Base-by-base conservation (phyloP, 2,797 vertebrate genomes). In the Channa striata region DNA sequence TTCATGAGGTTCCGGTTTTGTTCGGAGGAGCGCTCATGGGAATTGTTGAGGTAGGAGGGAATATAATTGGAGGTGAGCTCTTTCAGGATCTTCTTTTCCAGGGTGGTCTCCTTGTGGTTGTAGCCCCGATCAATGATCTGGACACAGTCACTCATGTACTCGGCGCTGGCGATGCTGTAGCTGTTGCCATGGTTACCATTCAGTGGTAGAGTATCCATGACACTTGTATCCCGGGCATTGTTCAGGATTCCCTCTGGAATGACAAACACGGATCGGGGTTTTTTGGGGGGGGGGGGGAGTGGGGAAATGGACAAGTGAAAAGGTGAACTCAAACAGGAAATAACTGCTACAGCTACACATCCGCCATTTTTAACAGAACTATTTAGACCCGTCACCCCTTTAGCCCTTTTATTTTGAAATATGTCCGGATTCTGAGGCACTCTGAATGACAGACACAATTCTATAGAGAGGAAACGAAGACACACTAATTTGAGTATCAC, bases 191-290 rank as follows among this genome's bases (percentile, higher is more conserved):
- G 98, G 97, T 97, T 99, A 99, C 98, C 98, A 99, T 99, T 99
- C 97, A 99, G 98, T 97, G 97, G 98, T 99, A 99, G 98, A 99
- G 98, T 99, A 99, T 99, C 98, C 98, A 98, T 99, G 96, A 97
- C 97, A 99, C 96, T 99, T 98, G 97, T 97, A 97, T 99, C 98
- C 97, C 98, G 97, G 96, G 98, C 97, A 98, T 98, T 99, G 97
- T 99, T 99, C 97, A 99, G 96, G 94, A 99, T 96, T 96, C 97
- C 97, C 97, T 99, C 98, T 99, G 97, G 92, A 97, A 97, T 58
- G 94, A 97, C 81, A 96, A 74, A 87, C 59, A 84, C 42, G 82
- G 83, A 56, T 78, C 23, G 84, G 80, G 72, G 1, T 30, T 30
- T 30, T 30, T 59, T 40, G 71, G 71, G 81, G 78, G 25, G 68